A percentile compares a stretch with the other conserved stretches of the same genome.
Conservation (phyloP, 2,113 vertebrate genomes). For the Puma concolor region DNA sequence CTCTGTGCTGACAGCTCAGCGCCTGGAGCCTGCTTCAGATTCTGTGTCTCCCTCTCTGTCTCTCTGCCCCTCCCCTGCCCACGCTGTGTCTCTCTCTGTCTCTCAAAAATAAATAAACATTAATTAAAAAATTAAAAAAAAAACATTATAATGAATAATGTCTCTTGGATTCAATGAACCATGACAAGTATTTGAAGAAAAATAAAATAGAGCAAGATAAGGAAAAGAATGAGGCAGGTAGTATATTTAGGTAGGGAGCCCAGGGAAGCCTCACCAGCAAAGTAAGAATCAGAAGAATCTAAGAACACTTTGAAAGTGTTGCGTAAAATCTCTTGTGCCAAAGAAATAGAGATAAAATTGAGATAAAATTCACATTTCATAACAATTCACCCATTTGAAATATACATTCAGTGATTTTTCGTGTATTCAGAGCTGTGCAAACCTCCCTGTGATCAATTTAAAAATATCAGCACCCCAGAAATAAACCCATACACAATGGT, state of each 20-base stretch:
- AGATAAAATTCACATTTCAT: background rate
- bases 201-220: background rate
- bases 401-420: background rate
- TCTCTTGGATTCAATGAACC: background rate
- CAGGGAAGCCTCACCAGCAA: background rate
- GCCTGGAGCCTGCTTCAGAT: no score
- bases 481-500: background rate
- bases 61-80: no score
- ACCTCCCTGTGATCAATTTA: background rate
- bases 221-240: background rate
- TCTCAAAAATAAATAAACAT: no score
- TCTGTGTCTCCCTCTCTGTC: no score
- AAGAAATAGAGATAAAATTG: background rate
- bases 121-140: no score
- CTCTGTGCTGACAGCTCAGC: no score
- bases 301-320: background rate
- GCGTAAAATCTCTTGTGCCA: background rate
- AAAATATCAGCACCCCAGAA: background rate
- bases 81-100: no score
- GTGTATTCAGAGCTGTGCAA: background rate
- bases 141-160: background rate
- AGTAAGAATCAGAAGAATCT: background rate
- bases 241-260: background rate
- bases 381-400: background rate
- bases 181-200: background rate